phyloP scores from a whole-genome alignment of 1,140 invertebrate genomes.

The Tetragnatha versicolor region DNA sequence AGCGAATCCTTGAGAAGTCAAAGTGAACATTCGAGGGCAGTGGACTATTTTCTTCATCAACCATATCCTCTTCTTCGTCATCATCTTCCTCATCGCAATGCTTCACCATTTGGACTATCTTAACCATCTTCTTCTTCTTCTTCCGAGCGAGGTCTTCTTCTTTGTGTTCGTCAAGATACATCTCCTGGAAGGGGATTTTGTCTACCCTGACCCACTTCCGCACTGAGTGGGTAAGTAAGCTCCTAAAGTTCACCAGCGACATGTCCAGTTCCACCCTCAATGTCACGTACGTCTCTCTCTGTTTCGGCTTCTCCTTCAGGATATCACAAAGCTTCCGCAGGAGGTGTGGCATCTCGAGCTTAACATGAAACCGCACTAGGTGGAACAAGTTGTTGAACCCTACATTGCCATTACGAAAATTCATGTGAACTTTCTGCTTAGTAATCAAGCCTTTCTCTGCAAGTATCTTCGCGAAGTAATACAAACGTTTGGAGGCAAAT shows the following conservation, averaged over 20 bases:
- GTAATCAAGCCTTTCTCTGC: conserved; percentile 70
- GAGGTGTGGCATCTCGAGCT: conserved; percentile 25
- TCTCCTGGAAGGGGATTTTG: conserved; percentile 69
- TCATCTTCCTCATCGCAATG: conserved; percentile 59
- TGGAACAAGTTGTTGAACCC: conserved; percentile 43
- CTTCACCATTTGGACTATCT: conserved; percentile 45
- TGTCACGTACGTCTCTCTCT: conserved; percentile 24
- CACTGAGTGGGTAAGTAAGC: conserved; percentile 4
- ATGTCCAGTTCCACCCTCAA: conserved; percentile 17
- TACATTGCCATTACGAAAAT: conserved; percentile 10
- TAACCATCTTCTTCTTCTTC: conserved; percentile 60
- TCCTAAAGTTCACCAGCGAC: conserved; percentile 24
- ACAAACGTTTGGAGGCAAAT: conserved; percentile 72
- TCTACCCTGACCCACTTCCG: conserved; percentile 16
- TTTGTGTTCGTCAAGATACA: conserved; percentile 70
- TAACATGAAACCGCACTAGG: conserved; percentile 52
- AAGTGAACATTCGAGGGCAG: conserved; percentile 54
- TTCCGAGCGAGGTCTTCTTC: conserved; percentile 65
- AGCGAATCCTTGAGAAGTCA: conserved; percentile 50
- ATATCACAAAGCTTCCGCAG: conserved; percentile 39
- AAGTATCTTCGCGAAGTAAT: conserved; percentile 73
- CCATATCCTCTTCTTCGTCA: conserved; percentile 64
- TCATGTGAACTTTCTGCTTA: conserved; percentile 67
- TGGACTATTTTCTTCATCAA: conserved; percentile 62
- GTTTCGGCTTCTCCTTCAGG: conserved; percentile 29